Conservation (phyloP, 2,888 invertebrate genomes). For the Dorcus parallelipipedus region DNA sequence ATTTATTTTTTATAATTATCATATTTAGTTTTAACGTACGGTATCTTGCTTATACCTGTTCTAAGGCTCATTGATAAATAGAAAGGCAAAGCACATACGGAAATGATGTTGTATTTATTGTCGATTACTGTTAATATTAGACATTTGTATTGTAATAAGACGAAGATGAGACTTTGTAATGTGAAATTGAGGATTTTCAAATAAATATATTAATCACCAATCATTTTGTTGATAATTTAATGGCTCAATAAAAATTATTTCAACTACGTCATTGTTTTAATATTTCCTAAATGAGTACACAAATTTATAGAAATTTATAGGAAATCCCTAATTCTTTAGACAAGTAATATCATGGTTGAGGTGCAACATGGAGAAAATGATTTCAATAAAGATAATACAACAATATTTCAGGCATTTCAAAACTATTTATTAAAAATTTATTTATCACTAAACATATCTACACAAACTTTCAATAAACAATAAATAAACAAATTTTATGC, state of each 20-base stretch:
- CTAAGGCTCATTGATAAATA: background rate
- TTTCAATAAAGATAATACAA: too few relatives aligned
- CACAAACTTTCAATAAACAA: conserved; percentile 3
- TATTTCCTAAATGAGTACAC: too few relatives aligned
- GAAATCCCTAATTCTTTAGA: too few relatives aligned
- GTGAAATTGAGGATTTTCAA: conserved; percentile 13
- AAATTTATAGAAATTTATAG: too few relatives aligned
- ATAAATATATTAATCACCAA: conserved; percentile 10
- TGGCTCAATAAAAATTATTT: too few relatives aligned
- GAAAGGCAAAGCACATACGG: conserved; percentile 3
- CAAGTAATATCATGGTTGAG: too few relatives aligned
- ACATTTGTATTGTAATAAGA: conserved; percentile 9
- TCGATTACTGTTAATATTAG: conserved; percentile 16
- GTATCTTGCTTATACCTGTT: background rate
- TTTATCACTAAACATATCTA: too few relatives aligned
- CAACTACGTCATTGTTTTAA: too few relatives aligned
- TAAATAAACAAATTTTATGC: conserved; percentile 5
- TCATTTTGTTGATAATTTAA: background rate
- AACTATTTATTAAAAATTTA: too few relatives aligned
- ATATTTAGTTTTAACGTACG: background rate
- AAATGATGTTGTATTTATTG: conserved; percentile 15
- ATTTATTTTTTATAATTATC: background rate
- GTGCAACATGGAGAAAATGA: too few relatives aligned
- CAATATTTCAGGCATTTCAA: too few relatives aligned
- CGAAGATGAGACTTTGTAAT: conserved; percentile 7